A percentile compares a stretch with the other conserved stretches of the same genome.
These are phyloP conservation scores for Pachyramphus minor DNA, from an alignment of 2,113 vertebrate genomes.

Conservation along the genomic window DNA sequence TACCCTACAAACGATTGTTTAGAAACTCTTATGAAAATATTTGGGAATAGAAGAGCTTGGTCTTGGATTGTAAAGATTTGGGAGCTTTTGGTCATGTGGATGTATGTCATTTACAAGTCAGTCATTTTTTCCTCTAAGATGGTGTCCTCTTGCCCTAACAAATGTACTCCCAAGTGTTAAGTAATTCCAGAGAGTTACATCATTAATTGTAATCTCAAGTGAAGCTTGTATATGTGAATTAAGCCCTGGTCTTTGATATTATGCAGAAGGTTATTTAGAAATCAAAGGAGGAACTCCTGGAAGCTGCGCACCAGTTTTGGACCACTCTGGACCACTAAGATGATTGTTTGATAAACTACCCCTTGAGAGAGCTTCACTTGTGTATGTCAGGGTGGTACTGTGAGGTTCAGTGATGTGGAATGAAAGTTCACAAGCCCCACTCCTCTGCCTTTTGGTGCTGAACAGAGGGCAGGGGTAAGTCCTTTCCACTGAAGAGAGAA, in stretches of 20 bases:
- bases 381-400: not conserved
- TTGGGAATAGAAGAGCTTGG: not conserved
- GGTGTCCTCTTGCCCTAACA: not conserved
- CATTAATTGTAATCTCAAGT: not conserved
- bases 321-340: not conserved
- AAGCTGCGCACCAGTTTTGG: not conserved
- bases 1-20: not conserved
- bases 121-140: not conserved
- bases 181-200: not conserved
- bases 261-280: not conserved
- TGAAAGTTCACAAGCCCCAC: not conserved
- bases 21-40: not conserved
- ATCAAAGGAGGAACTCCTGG: not conserved
- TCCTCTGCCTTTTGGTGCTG: not conserved
- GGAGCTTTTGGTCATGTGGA: not conserved
- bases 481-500: not conserved
- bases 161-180: not conserved
- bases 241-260: not conserved
- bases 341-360: not conserved
- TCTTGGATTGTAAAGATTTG: not conserved
- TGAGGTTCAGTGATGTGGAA: not conserved
- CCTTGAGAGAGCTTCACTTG: not conserved
- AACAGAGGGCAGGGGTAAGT: not conserved
- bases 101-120: rapidly evolving
- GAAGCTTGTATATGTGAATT: not conserved